phyloP scores from a whole-genome alignment of 1,140 invertebrate species.

The Lepidurus arcticus region DNA sequence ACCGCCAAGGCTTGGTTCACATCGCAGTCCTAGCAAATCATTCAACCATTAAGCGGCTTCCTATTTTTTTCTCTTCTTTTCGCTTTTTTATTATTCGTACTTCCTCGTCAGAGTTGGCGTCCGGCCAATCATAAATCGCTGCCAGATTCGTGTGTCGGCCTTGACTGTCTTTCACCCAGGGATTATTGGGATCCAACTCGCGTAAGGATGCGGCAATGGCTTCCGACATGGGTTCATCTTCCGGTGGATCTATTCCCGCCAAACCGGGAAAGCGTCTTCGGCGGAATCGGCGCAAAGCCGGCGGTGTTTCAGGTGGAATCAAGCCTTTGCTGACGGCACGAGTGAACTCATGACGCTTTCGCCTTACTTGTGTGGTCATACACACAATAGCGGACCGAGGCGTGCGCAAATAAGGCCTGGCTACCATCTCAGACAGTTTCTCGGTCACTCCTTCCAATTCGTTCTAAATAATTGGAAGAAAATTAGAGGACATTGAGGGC shows the following conservation, averaged over 20 bases:
- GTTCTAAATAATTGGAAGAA: constrained; percentile 48
- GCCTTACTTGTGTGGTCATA: constrained; percentile 52
- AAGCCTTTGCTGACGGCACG: constrained; percentile 59
- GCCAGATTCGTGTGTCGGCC: constrained; percentile 53
- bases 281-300: constrained; percentile 47
- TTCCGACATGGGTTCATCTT: constrained; percentile 44
- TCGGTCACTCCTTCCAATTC: constrained; percentile 63
- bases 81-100: constrained; percentile 21
- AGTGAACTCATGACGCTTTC: constrained; percentile 60
- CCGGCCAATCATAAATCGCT: constrained; percentile 57
- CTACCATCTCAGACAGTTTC: constrained; percentile 60
- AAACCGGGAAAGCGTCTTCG: constrained; percentile 45
- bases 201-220: constrained; percentile 50
- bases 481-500: constrained; percentile 25
- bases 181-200: constrained; percentile 51
- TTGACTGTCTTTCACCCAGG: constrained; percentile 53
- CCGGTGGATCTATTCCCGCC: constrained; percentile 43
- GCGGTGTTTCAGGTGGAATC: constrained; percentile 60
- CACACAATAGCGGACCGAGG: constrained; percentile 58
- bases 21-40: constrained; percentile 36
- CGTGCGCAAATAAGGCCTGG: constrained; percentile 57
- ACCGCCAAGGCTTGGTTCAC: constrained; percentile 40
- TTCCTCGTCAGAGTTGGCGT: constrained; percentile 55
- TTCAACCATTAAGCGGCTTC: background rate
- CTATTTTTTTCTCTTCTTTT: background rate